Base-by-base conservation (phyloP, 2,888 invertebrate genomes). In the Isotomurus palustris region DNA sequence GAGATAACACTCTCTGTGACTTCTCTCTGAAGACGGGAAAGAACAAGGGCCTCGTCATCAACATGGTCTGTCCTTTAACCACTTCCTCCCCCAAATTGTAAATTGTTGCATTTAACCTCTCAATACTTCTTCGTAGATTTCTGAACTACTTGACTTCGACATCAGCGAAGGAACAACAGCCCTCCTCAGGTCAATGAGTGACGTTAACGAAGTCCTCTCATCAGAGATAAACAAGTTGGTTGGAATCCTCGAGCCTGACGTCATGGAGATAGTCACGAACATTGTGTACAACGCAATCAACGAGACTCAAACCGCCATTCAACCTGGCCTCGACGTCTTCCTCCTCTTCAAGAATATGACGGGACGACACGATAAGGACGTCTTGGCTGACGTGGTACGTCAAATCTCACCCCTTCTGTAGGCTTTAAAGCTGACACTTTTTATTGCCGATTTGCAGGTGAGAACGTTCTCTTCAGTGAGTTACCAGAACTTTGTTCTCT, bases 301-400 rank as follows among this genome's bases (percentile, higher is more conserved):
- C 5, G 27, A 50, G 3, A 38, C 54, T 19, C 58, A 58, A 24
- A 38, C 45, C 5, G 29, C 49, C 0, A 4, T 58, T 4, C 53
- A 49, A 35, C 58, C 58, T 28, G 27, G 53, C 48, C 19, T 58
- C 10, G 58, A 58, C 19, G 58, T 57, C 51, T 58, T 5, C 53
- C 53, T 2, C 53, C 49, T 21, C 41, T 58, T 14, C 53, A 53
- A 3, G 47, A 53, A 17, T 1, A 27, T 2, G 24, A n/a, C 12
- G n/a, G n/a, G n/a, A n/a, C n/a, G 58, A 58, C 21, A 32, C 1
- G 44, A 58, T 17, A 49, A 44, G 28, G 44, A 53, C n/a, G 29
- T 53, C 1, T 48, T 53, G 17, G 2, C 35, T 6, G 48, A 49
- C 14, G 49, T 58, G 21, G 58, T 58, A 53, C 48, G 58, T 32